These are phyloP conservation scores for Patiria miniata DNA, from an alignment of 35 echinoderm and acorn worm species.

Conservation along the genomic window DNA sequence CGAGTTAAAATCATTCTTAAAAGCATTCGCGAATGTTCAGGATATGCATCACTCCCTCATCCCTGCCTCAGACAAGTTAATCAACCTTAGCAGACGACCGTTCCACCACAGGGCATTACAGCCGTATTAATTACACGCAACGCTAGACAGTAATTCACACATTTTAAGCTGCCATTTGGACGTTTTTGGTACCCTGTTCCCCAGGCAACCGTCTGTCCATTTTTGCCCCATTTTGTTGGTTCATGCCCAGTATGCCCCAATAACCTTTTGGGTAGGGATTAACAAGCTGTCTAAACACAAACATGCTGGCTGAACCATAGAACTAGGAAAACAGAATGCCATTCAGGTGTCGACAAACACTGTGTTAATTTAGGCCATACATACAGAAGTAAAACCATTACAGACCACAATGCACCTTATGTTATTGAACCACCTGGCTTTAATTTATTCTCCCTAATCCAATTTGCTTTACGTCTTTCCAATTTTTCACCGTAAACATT, in stretches of 20 bases:
- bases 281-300: conserved; percentile 19
- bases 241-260: background rate
- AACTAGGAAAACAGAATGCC: too few species aligned
- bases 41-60: too few species aligned
- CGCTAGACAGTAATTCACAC: background rate
- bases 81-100: conserved; percentile 1
- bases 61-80: background rate
- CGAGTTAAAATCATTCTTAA: too few species aligned
- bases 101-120: background rate
- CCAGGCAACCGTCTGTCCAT: background rate
- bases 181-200: background rate
- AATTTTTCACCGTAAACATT: too few species aligned
- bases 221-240: background rate
- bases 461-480: background rate
- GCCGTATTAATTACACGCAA: conserved; percentile 6
- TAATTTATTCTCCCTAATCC: background rate
- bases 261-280: background rate
- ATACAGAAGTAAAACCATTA: background rate
- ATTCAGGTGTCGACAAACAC: background rate
- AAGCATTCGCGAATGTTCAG: too few species aligned
- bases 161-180: conserved; percentile 11
- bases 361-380: background rate
- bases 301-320: background rate
- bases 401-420: conserved; percentile 13
- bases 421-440: background rate